Percentiles rank a stretch among this genome's conserved stretches.
Evolutionary conservation across 35 echinoderm and acorn worm species (phyloP).

Genomic region (Stichopus chloronotus): DNA sequence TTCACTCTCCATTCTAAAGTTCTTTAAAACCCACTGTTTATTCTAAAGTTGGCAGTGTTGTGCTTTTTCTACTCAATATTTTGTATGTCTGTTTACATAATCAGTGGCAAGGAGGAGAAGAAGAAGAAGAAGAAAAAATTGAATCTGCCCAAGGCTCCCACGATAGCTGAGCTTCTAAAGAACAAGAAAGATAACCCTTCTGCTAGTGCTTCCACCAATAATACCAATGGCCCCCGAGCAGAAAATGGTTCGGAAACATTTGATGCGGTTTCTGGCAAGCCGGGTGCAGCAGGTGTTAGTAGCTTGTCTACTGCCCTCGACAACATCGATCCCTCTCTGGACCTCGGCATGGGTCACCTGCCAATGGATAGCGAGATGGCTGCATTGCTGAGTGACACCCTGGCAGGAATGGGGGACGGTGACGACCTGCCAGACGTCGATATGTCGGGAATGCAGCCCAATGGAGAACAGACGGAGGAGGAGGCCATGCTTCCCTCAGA

Average conservation of each 20-base stretch:
- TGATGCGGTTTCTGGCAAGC: not conserved
- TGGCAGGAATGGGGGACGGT: constrained; percentile 51
- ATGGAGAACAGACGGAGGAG: constrained; percentile 27
- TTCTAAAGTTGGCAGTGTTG: no score
- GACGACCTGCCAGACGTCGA: constrained; percentile 40
- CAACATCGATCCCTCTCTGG: constrained; percentile 70
- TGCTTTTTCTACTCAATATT: no score
- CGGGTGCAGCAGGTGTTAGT: not conserved
- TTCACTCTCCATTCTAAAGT: no score
- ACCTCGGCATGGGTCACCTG: constrained; percentile 72
- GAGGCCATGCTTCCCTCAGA: constrained; percentile 58
- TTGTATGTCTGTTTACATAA: not conserved
- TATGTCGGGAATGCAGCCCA: constrained; percentile 1
- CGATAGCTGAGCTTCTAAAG: constrained; percentile 87
- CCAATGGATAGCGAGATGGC: constrained; percentile 87
- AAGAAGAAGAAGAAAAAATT: constrained; percentile 62
- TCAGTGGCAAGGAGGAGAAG: constrained; percentile 73
- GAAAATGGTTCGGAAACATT: constrained; percentile 49
- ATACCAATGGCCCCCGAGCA: not conserved
- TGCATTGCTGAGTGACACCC: constrained; percentile 60
- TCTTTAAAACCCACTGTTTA: no score
- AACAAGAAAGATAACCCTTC: constrained; percentile 12
- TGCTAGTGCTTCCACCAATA: constrained; percentile 23
- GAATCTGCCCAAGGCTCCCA: constrained; percentile 64
- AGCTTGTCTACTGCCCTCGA: constrained; percentile 40